phyloP scores from a whole-genome alignment of 2,797 vertebrate species.

The Arctocebus calabarensis region DNA sequence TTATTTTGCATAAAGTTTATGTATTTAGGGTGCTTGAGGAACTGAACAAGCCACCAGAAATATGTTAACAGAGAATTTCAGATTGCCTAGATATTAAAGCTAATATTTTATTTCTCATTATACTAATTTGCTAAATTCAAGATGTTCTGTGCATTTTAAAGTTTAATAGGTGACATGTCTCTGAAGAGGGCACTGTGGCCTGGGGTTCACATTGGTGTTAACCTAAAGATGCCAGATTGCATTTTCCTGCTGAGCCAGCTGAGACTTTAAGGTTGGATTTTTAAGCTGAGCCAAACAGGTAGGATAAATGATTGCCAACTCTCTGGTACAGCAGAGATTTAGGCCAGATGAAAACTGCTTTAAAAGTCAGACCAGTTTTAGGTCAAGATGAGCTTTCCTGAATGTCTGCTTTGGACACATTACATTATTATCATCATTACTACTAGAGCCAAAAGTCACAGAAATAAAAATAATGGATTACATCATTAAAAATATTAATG shows the following conservation, averaged over 20 bases:
- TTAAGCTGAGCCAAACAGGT: conserved; percentile 54
- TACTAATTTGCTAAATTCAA: not conserved
- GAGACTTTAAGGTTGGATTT: conserved; percentile 45
- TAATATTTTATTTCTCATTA: not conserved
- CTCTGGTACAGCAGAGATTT: conserved; percentile 9
- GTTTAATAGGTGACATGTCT: not conserved
- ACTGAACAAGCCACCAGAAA: not conserved
- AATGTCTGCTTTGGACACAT: not conserved
- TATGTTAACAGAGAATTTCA: not conserved
- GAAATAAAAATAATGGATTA: conserved; percentile 1
- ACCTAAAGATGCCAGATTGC: not conserved
- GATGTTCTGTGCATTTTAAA: not conserved
- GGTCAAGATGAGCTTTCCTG: not conserved
- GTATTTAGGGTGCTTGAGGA: not conserved
- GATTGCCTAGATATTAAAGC: not conserved
- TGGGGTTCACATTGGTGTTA: conserved; percentile 31
- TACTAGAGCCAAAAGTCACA: not conserved
- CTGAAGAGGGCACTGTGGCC: not conserved
- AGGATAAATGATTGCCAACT: not conserved
- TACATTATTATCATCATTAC: not conserved
- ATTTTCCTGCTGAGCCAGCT: conserved; percentile 29
- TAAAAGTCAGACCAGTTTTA: conserved; percentile 27
- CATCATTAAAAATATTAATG: not conserved
- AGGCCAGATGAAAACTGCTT: not conserved
- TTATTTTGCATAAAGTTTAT: not conserved